Conservation (phyloP, 2,797 vertebrate species). For the Octomys mimax region DNA sequence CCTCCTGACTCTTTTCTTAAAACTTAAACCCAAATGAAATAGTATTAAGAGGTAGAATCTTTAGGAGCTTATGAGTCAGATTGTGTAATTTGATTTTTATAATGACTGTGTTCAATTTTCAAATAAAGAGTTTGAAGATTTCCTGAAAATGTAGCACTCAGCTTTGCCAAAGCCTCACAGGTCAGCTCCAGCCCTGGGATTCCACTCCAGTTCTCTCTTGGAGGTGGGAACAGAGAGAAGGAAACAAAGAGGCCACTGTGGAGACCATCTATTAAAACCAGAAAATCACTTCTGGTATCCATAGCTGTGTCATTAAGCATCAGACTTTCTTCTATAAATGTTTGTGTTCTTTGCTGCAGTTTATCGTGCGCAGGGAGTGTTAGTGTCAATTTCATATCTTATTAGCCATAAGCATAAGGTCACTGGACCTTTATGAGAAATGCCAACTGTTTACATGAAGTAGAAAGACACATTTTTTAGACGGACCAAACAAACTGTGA, state of each 20-base stretch:
- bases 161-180: neutral
- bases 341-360: neutral
- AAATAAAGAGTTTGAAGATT: slow-evolving; percentile 17
- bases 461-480: neutral
- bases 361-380: neutral
- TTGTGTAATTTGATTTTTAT: slow-evolving; percentile 37
- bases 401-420: neutral
- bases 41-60: neutral
- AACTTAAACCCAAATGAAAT: neutral
- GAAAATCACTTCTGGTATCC: neutral
- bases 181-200: neutral
- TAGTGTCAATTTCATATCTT: neutral
- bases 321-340: neutral
- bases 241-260: neutral
- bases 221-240: neutral
- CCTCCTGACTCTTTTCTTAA: neutral
- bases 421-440: neutral
- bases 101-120: slow-evolving; percentile 43
- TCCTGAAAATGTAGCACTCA: neutral
- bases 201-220: neutral
- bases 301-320: neutral
- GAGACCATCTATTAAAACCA: neutral
- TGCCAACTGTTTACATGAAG: neutral
- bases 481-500: neutral
- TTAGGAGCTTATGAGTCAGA: slow-evolving; percentile 6